phyloP scores from a whole-genome alignment of 2,888 invertebrate genomes.

The Aricia artaxerxes region DNA sequence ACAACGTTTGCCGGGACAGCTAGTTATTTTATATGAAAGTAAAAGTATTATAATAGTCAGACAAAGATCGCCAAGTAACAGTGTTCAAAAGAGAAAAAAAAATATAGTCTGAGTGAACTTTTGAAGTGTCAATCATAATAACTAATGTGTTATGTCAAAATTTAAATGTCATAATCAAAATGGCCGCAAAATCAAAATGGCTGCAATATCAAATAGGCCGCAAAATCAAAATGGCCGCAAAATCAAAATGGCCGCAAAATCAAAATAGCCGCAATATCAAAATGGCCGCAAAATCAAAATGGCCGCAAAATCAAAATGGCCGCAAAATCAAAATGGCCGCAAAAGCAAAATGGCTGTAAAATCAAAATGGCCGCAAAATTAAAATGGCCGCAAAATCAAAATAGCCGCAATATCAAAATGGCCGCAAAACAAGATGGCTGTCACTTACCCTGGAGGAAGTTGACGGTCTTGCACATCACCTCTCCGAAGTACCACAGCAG shows the following conservation, averaged over 20 bases:
- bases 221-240: too few relatives aligned
- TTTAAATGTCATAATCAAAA: background rate
- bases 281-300: background rate
- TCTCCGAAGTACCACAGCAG: slow-evolving; percentile 87
- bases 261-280: background rate
- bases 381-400: background rate
- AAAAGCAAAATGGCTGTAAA: too few relatives aligned
- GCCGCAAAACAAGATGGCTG: background rate
- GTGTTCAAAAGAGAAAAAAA: too few relatives aligned
- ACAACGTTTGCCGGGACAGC: too few relatives aligned
- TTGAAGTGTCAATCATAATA: too few relatives aligned
- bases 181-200: too few relatives aligned
- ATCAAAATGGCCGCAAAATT: background rate
- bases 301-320: too few relatives aligned
- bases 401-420: background rate
- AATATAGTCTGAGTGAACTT: too few relatives aligned
- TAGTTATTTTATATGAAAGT: background rate
- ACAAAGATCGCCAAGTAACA: background rate
- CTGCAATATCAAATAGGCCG: too few relatives aligned
- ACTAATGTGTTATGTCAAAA: too few relatives aligned
- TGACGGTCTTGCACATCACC: slow-evolving; percentile 86
- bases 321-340: background rate
- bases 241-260: background rate
- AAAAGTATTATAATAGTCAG: background rate
- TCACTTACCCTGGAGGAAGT: slow-evolving; percentile 85